These are phyloP conservation scores for Monochamus saltuarius DNA, from an alignment of 1,140 invertebrate genomes.

Conservation along the genomic window DNA sequence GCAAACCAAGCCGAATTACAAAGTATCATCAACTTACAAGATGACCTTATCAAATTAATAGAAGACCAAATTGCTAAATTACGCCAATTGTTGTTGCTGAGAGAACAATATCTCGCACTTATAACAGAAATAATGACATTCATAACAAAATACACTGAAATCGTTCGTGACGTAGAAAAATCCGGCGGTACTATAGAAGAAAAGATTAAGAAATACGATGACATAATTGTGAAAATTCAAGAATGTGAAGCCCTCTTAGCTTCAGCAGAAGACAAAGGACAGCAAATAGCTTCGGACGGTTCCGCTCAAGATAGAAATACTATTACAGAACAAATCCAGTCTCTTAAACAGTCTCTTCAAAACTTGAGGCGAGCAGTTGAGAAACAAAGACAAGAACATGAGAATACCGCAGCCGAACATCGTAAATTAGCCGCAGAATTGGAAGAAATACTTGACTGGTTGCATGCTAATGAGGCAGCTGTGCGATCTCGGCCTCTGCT, in stretches of 20 bases:
- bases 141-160: constrained; percentile 82
- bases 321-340: constrained; percentile 83
- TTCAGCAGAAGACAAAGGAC: constrained; percentile 85
- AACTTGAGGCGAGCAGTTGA: constrained; percentile 79
- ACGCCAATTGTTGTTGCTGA: constrained; percentile 71
- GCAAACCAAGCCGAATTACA: constrained; percentile 74
- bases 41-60: constrained; percentile 77
- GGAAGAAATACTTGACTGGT: constrained; percentile 77
- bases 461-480: constrained; percentile 80
- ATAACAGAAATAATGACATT: constrained; percentile 85
- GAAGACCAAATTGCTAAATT: constrained; percentile 82
- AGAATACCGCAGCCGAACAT: constrained; percentile 83
- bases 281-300: constrained; percentile 86
- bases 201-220: constrained; percentile 86
- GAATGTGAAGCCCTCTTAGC: constrained; percentile 85
- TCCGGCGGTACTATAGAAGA: constrained; percentile 77
- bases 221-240: constrained; percentile 80
- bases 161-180: constrained; percentile 82
- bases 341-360: constrained; percentile 80
- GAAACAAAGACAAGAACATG: constrained; percentile 81
- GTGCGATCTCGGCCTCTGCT: constrained; percentile 81
- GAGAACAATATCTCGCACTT: constrained; percentile 84
- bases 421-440: constrained; percentile 78
- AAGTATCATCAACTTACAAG: constrained; percentile 75
- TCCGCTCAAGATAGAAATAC: constrained; percentile 82